Base-by-base conservation (phyloP, 2,888 invertebrate species). In the Sminthurides aquaticus region DNA sequence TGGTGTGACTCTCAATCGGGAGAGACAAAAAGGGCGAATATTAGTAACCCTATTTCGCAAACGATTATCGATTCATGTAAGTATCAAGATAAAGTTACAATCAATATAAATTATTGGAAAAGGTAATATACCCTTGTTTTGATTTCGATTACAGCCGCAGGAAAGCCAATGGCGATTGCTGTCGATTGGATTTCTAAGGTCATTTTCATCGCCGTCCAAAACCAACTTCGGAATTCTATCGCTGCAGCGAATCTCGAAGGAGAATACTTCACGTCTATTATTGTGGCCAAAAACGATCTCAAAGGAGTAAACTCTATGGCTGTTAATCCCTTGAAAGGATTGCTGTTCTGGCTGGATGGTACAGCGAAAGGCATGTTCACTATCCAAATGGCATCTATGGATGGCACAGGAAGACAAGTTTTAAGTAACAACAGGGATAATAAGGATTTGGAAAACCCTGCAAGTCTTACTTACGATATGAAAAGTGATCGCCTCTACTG, bases 141-240 rank as follows among this genome's bases (percentile, higher is more conserved):
- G 34, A 11, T 43, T 62, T 57, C 59, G 59, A 61, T 70, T 68
- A 26, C 68, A 80, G 80, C 83, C 55, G 79, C 84, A 66, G 81
- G 81, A 71, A 79, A 81, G 72, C 85, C 87, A 29, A 82, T 83
- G 61, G 91, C 88, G 1, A 84, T 93, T 77, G 89, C 90, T 48
- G 82, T 92, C 65, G 91, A 93, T 81, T 90, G 89, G 89, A 83
- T 89, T 66, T 88, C 89, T 20, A 81, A 85, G 56, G 83, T 88
- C 76, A 82, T 90, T 79, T 90, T 87, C 79, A 85, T 90, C 77
- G 85, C 86, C 0, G 84, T 85, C 0, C 80, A 79, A 65, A 82
- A 84, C 11, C 80, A 80, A 64, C 77, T 75, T 2, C 75, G 77
- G 27, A 81, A 79, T 62, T 80, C 82, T 71, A 88, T 93, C 70